A percentile compares a stretch with the other conserved stretches of the same genome.
Conservation (phyloP, 2,888 invertebrate species). For the Chloroclystis v-ata region DNA sequence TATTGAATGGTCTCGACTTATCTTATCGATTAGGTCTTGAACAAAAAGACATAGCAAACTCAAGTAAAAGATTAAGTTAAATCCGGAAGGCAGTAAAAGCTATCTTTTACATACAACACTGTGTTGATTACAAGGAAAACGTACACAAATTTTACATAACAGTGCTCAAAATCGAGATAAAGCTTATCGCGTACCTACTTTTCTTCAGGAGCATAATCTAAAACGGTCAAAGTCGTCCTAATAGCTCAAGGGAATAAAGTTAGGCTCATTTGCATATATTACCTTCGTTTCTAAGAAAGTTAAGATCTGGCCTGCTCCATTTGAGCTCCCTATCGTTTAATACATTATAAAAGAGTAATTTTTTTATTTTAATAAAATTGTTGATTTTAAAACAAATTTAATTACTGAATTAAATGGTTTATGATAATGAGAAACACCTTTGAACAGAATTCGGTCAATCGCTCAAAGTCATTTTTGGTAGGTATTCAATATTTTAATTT, state of each 20-base stretch:
- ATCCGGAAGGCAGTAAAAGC: background rate
- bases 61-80: too few relatives aligned
- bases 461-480: too few relatives aligned
- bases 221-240: conserved; percentile 66
- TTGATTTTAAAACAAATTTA: too few relatives aligned
- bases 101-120: conserved; percentile 1
- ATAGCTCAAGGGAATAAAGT: conserved; percentile 66
- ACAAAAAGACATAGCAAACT: too few relatives aligned
- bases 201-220: conserved; percentile 39
- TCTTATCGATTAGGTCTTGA: too few relatives aligned
- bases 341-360: background rate
- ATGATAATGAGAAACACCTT: too few relatives aligned
- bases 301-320: conserved; percentile 33
- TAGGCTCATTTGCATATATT: conserved; percentile 68
- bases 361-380: background rate
- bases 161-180: conserved; percentile 22
- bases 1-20: too few relatives aligned
- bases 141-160: background rate
- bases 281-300: conserved; percentile 59
- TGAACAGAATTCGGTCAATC: too few relatives aligned
- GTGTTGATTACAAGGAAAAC: background rate
- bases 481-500: too few relatives aligned
- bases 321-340: conserved; percentile 9
- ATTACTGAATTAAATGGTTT: too few relatives aligned
- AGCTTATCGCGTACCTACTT: conserved; percentile 25